Conservation (phyloP, 2,113 vertebrate species). For the Neotragus moschatus region DNA sequence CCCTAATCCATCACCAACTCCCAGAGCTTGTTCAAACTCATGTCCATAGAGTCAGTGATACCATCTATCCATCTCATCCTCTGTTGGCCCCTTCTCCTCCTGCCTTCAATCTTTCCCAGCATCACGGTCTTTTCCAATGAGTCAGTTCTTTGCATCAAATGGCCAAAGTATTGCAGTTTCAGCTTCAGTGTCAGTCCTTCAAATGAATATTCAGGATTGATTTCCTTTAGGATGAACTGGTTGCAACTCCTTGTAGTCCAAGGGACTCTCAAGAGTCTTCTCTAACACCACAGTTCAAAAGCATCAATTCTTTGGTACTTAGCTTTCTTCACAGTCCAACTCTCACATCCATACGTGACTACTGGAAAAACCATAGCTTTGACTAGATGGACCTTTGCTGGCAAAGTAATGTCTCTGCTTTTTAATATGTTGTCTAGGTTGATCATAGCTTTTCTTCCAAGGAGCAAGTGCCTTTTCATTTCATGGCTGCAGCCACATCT, state of each 20-base stretch:
- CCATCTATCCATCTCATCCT: not conserved
- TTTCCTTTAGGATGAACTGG: not conserved
- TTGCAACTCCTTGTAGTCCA: not conserved
- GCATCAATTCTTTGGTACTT: not conserved
- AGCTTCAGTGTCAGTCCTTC: not conserved
- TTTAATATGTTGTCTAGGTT: not conserved
- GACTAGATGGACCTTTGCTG: not conserved
- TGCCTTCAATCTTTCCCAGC: not conserved
- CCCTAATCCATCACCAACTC: not conserved
- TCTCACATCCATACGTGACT: not conserved
- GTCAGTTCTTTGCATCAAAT: not conserved
- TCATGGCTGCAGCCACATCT: not conserved
- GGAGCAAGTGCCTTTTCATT: not conserved
- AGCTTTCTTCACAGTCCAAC: not conserved
- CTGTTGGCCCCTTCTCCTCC: not conserved
- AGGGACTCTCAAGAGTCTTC: not conserved
- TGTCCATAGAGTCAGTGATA: not conserved
- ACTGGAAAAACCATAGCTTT: not conserved
- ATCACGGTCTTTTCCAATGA: not conserved
- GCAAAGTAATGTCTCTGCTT: not conserved
- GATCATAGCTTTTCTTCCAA: not conserved
- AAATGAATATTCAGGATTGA: not conserved
- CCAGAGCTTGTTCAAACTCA: not conserved
- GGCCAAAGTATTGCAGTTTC: not conserved
- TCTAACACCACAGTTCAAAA: not conserved